phyloP scores from a whole-genome alignment of 2,113 vertebrate genomes.

The Siphamia tubifer region DNA sequence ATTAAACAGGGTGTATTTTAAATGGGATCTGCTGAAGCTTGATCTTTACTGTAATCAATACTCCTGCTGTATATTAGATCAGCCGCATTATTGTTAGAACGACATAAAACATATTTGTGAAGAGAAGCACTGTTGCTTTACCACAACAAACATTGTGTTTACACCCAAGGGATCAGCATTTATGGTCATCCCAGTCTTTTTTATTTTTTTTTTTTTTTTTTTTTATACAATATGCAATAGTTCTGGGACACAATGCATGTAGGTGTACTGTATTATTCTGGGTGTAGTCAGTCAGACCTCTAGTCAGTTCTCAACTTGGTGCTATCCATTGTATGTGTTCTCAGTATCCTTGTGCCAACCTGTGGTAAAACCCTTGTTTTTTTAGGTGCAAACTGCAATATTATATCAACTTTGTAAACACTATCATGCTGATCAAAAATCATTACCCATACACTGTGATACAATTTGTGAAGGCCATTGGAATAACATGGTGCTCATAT shows the following conservation, averaged over 20 bases:
- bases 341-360: constrained; percentile 64
- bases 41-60: no score
- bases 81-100: background rate
- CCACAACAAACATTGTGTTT: constrained; percentile 1
- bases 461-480: constrained; percentile 40
- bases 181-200: background rate
- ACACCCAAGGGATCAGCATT: background rate
- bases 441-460: constrained; percentile 30
- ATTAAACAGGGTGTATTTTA: background rate
- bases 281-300: constrained; percentile 31
- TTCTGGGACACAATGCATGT: no score
- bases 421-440: constrained; percentile 39
- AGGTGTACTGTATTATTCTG: constrained; percentile 44
- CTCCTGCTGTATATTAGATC: background rate
- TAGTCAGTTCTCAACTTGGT: constrained; percentile 67
- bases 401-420: constrained; percentile 43
- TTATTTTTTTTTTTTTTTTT: no score
- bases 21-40: background rate
- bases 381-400: constrained; percentile 21
- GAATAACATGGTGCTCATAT: constrained; percentile 48
- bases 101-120: background rate
- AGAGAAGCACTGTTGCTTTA: background rate
- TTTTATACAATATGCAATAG: no score
- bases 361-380: constrained; percentile 25
- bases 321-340: constrained; percentile 52